Evolutionary conservation across 2,888 invertebrate genomes (phyloP), one percentile per base, ranked within the genome.

Genomic region (Bruchidius siliquastri): DNA sequence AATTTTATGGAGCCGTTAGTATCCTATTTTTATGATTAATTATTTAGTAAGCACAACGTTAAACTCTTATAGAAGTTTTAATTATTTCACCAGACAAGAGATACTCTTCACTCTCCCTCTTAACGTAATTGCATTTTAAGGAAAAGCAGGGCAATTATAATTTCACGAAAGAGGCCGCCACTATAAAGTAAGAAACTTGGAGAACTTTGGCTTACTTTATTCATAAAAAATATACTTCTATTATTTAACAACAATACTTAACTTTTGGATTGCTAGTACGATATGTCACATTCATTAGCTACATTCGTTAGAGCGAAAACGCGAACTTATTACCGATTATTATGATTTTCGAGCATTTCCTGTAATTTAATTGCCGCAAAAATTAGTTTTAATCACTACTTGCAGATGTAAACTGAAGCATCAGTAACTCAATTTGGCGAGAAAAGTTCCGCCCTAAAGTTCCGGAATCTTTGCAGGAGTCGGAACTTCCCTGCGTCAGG

Each of bases 1-100:
- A 69, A 69, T 71, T 74, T 72, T 74, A 66, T 71, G 49, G 69
- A 13, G 67, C 72, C 18, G 74, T 69, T 71, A 69, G 22, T 69
- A 68, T 22, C 70, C 22, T 49, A 18, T 67, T 68, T 74, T 74
- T 74, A 74, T 67, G 71, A 69, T 69, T 69, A 22, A 68, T 30
- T 71, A 49, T 49, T 49, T 73, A 73, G 68, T 73, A 49, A 49
- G 49, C 49, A 49, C 49, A 49, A 49, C 49, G 49, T 49, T 49
- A 49, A 49, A 49, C 49, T 49, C 49, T 49, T 49, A 49, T 49
- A 49, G 49, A 49, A 49, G 49, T 49, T 49, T 49, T 49, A 49
- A 49, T 49, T 49, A 49, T 49, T 49, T 49, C 49, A 49, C 49
- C 49, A 49, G 49, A 49, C 49, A 49, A 49, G 30, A 30, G 49